These are phyloP conservation scores for Nemotelus pantherinus DNA, from an alignment of 2,888 invertebrate species.

Conservation along the genomic window DNA sequence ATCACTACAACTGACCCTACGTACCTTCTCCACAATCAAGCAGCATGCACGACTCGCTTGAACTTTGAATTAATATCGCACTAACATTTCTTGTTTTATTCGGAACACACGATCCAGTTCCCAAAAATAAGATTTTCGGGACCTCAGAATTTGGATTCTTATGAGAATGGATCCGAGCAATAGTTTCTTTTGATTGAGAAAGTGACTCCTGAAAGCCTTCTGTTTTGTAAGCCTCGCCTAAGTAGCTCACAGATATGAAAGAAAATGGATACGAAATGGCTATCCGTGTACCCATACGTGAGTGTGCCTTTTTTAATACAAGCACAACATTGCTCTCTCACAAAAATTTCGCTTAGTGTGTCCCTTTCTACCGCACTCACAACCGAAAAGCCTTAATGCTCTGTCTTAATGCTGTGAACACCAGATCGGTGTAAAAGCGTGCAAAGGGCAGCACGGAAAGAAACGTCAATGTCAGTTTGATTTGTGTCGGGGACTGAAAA, in stretches of 20 bases:
- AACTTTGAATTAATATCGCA: constrained; percentile 78
- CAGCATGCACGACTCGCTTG: constrained; percentile 72
- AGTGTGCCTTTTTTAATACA: no score
- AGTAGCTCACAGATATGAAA: constrained; percentile 62
- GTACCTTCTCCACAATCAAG: constrained; percentile 98
- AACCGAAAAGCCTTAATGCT: no score
- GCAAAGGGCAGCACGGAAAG: no score
- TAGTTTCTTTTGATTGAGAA: constrained; percentile 66
- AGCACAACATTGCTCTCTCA: no score
- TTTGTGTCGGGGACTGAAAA: no score
- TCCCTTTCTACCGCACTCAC: no score
- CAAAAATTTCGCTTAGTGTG: no score
- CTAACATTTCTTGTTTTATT: constrained; percentile 93
- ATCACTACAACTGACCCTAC: constrained; percentile 75
- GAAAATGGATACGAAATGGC: no score
- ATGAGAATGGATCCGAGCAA: constrained; percentile 11
- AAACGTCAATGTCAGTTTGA: no score
- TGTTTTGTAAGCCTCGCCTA: constrained; percentile 73
- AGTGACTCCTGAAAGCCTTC: constrained; percentile 73
- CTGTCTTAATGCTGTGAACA: no score
- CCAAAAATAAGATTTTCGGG: constrained; percentile 87
- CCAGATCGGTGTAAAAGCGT: no score
- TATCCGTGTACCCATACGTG: no score
- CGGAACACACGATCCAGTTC: constrained; percentile 94
- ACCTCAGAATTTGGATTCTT: constrained; percentile 63